Conservation (phyloP, 64 coral and sea anemone genomes). For the Actinia equina region DNA sequence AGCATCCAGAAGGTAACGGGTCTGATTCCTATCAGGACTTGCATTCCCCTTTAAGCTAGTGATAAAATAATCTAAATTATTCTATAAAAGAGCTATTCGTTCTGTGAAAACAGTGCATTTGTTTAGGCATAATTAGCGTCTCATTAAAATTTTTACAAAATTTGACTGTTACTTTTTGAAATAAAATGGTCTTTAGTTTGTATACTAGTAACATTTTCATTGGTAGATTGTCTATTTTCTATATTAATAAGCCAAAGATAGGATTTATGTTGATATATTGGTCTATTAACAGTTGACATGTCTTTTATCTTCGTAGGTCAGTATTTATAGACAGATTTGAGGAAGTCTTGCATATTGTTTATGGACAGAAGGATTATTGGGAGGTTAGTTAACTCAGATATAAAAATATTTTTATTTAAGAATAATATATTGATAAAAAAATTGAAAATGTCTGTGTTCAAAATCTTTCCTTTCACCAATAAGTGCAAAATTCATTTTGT, state of each 20-base stretch:
- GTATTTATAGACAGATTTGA: conserved; percentile 95
- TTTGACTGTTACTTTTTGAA: neutral
- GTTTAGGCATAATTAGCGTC: too few relatives aligned
- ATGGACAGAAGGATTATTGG: conserved; percentile 88
- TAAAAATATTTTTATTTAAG: neutral
- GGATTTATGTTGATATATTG: neutral
- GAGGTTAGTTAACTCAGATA: conserved; percentile 31
- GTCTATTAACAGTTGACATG: neutral
- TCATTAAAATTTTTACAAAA: too few relatives aligned
- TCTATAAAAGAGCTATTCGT: too few relatives aligned
- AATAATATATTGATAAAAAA: neutral
- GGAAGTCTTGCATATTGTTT: conserved; percentile 84
- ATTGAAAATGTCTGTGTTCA: too few relatives aligned
- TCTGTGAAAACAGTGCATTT: too few relatives aligned
- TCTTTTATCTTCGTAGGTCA: conserved; percentile 58
- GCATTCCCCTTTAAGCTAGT: too few relatives aligned
- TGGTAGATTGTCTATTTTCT: neutral
- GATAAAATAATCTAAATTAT: too few relatives aligned
- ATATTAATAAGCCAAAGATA: neutral
- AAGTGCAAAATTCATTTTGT: too few relatives aligned
- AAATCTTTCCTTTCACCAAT: too few relatives aligned
- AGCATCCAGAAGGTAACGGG: too few relatives aligned
- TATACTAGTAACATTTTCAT: neutral
- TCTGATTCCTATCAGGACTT: too few relatives aligned
- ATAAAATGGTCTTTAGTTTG: neutral